These are phyloP conservation scores for Heteromyza rotundicornis DNA, from an alignment of 2,888 invertebrate genomes.

Conservation along the genomic window DNA sequence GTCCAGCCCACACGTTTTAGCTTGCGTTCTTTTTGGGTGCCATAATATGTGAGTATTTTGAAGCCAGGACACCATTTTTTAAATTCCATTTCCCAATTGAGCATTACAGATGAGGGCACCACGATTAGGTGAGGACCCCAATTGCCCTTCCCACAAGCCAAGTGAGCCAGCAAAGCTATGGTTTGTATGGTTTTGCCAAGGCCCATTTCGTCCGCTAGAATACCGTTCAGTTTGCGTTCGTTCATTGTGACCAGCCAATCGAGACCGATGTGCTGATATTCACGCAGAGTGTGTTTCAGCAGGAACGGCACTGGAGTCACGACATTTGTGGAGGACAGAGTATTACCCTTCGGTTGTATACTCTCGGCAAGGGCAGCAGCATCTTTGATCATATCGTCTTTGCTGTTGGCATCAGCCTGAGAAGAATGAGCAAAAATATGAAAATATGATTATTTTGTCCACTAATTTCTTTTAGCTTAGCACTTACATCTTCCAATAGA, in stretches of 20 bases:
- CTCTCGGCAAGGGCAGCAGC: conserved; percentile 94
- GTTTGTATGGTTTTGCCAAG: conserved; percentile 97
- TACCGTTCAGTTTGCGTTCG: conserved; percentile 92
- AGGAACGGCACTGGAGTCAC: conserved; percentile 93
- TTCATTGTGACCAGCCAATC: conserved; percentile 98
- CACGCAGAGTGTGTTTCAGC: conserved; percentile 86
- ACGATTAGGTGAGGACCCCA: conserved; percentile 99
- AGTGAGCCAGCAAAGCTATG: conserved; percentile 89
- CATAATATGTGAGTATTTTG: conserved; percentile 98
- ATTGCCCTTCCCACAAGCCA: conserved; percentile 84
- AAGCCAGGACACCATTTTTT: conserved; percentile 99
- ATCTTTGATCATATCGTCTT: conserved; percentile 82
- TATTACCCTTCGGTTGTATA: conserved; percentile 97
- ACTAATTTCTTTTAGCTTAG: too few relatives aligned
- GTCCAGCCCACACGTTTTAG: conserved; percentile 95
- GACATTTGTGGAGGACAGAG: conserved; percentile 91
- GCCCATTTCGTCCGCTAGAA: conserved; percentile 97
- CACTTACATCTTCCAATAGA: conserved; percentile 65
- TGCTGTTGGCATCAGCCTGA: conserved; percentile 45
- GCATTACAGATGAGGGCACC: conserved; percentile 98
- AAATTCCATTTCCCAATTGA: conserved; percentile 99
- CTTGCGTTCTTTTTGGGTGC: conserved; percentile 93
- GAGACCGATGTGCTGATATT: conserved; percentile 94
- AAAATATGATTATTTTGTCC: too few relatives aligned
- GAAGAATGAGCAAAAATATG: too few relatives aligned